Evolutionary conservation across 2,888 invertebrate species (phyloP).

Genomic region (Colostygia pectinataria): DNA sequence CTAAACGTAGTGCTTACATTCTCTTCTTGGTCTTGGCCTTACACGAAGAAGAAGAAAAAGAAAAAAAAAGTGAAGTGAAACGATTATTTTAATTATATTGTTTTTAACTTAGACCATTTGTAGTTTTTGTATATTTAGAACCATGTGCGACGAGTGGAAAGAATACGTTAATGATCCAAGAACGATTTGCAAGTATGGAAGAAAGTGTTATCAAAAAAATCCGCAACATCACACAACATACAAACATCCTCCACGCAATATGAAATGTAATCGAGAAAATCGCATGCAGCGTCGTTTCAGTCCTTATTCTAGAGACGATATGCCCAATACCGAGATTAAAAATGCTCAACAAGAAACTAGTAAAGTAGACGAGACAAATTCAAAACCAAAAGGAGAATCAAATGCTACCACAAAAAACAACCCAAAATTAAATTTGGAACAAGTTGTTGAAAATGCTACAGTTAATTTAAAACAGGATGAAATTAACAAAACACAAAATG

Average conservation of each 20-base stretch:
- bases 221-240: slow-evolving; percentile 87
- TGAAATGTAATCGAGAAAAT: slow-evolving; percentile 39
- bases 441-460: neutral
- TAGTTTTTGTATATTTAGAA: neutral
- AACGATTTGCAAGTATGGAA: slow-evolving; percentile 89
- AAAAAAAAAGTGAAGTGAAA: too few relatives aligned
- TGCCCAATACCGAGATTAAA: neutral
- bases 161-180: slow-evolving; percentile 70
- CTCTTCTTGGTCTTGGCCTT: too few relatives aligned
- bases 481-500: neutral
- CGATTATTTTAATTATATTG: too few relatives aligned
- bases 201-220: slow-evolving; percentile 92
- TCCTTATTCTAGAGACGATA: slow-evolving; percentile 42
- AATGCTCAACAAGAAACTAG: neutral
- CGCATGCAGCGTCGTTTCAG: slow-evolving; percentile 47
- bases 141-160: slow-evolving; percentile 65
- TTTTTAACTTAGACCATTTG: too few relatives aligned
- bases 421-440: too few relatives aligned
- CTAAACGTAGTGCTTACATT: too few relatives aligned
- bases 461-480: neutral
- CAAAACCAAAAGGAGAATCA: neutral
- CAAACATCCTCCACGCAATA: slow-evolving; percentile 86
- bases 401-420: neutral
- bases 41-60: too few relatives aligned
- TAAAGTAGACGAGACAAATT: slow-evolving; percentile 1